Percentiles rank a stretch among this genome's conserved stretches.
Conservation (phyloP, 2,797 vertebrate genomes). For the Lacerta viridis region DNA sequence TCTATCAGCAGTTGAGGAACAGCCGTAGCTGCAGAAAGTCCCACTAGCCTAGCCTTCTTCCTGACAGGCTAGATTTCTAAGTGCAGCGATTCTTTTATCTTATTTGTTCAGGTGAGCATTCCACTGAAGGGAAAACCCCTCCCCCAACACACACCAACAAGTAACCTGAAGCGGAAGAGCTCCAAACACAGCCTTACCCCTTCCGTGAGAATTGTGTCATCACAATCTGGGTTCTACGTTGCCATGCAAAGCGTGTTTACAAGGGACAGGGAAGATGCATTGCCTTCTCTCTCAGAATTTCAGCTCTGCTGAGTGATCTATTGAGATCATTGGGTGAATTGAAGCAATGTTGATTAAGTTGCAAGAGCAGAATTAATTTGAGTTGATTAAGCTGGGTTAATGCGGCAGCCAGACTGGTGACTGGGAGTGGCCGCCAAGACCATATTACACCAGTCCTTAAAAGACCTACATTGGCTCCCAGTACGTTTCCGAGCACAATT, state of each 20-base stretch:
- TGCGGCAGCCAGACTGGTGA: no score
- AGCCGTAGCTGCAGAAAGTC: no score
- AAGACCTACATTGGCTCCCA: no score
- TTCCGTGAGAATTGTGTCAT: neutral
- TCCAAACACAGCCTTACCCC: neutral
- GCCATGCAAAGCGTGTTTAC: neutral
- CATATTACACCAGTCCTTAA: no score
- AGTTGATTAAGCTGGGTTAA: neutral
- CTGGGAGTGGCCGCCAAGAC: no score
- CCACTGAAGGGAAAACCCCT: no score
- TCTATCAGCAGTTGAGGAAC: no score
- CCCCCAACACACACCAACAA: neutral
- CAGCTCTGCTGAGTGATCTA: fast-evolving
- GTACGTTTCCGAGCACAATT: no score
- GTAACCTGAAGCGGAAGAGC: neutral
- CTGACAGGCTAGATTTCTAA: neutral
- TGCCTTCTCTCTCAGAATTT: neutral
- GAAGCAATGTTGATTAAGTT: neutral
- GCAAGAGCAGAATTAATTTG: neutral
- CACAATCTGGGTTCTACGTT: neutral
- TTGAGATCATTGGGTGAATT: neutral
- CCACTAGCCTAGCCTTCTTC: no score
- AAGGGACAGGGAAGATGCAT: neutral
- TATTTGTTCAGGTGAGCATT: neutral
- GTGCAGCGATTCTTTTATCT: neutral